Percentiles rank a stretch among this genome's conserved stretches.
These are phyloP conservation scores for Orbicella faveolata DNA, from an alignment of 64 coral and sea anemone species.

Conservation along the genomic window DNA sequence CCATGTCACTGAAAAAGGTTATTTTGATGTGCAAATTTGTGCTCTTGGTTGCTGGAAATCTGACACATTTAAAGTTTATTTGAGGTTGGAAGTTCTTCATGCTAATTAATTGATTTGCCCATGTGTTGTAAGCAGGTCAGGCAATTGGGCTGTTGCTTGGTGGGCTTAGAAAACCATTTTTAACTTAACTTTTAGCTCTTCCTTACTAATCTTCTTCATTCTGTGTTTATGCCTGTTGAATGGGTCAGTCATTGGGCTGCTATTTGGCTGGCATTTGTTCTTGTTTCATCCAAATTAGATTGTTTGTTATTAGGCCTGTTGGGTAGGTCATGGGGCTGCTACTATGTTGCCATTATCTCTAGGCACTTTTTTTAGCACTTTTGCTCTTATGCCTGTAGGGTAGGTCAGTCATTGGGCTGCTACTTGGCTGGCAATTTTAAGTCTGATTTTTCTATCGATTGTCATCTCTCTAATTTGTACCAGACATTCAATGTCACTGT, in stretches of 20 bases:
- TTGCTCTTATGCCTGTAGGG: not conserved
- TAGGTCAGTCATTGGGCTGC: conserved; percentile 11
- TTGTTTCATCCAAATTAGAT: no score
- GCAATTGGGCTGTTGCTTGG: no score
- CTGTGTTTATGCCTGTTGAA: not conserved
- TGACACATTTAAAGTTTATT: conserved; percentile 30
- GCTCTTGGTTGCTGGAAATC: conserved; percentile 24
- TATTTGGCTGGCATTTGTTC: not conserved
- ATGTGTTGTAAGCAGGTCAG: no score
- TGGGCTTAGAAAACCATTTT: no score
- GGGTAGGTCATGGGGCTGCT: no score
- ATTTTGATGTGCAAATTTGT: not conserved
- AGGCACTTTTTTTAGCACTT: no score
- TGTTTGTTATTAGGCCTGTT: no score
- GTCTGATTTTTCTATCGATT: no score
- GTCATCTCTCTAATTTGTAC: not conserved
- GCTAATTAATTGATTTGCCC: not conserved
- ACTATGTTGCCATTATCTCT: no score
- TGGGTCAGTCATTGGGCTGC: conserved; percentile 8
- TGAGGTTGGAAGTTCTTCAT: conserved; percentile 2
- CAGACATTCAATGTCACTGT: not conserved
- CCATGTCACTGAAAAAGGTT: conserved; percentile 42
- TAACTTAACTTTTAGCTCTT: no score
- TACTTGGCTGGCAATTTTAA: not conserved
- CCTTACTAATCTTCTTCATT: no score